Evolutionary conservation across 2,888 invertebrate species (phyloP), one percentile per base, ranked within the genome.

Genomic region (Netelia virgata): DNA sequence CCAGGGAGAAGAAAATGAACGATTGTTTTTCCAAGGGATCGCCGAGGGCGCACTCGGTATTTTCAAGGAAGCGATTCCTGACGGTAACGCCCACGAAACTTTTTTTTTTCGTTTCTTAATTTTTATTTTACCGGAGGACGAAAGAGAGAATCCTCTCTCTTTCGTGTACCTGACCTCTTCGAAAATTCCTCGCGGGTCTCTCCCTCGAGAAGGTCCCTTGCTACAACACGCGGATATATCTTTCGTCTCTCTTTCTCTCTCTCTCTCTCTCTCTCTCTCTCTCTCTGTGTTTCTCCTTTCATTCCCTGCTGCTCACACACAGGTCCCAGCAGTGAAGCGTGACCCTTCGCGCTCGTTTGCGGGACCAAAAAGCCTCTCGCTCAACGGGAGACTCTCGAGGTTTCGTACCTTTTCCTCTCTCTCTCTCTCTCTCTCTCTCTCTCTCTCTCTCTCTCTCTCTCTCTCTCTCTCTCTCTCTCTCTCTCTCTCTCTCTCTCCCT

Each of bases 151-250:
- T 53, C 81, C 75, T 75, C 69, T 64, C 57, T 9, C 43, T 11
- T 68, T 69, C 36, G 66, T 63, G 83, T 83, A 79, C 83, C 83
- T 83, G 83, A 75, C 75, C 82, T 75, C 78, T 75, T 74, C 74
- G 84, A 79, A 79, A 85, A 85, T 85, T 85, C 84, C 79, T 79
- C 75, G 36, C 75, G 78, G 72, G 82, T 53, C 66, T 82, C 70
- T 64, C 70, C 70, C 72, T 14, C n/a, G 47, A 70, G 63, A 20
- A 63, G 63, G n/a, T 28, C 47, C 77, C 64, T 43, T 47, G 64
- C 41, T 57, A 18, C 57, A 57, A n/a, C 75, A 66, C 66, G 77
- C 23, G 75, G 72, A 68, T 77, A 43, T 75, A 75, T 78, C 75
- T 75, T 36, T 36, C 36, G 36, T 36, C 36, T 6, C 8, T 23